Base-by-base conservation (phyloP, 2,797 vertebrate genomes). In the Hoplostethus mediterraneus region DNA sequence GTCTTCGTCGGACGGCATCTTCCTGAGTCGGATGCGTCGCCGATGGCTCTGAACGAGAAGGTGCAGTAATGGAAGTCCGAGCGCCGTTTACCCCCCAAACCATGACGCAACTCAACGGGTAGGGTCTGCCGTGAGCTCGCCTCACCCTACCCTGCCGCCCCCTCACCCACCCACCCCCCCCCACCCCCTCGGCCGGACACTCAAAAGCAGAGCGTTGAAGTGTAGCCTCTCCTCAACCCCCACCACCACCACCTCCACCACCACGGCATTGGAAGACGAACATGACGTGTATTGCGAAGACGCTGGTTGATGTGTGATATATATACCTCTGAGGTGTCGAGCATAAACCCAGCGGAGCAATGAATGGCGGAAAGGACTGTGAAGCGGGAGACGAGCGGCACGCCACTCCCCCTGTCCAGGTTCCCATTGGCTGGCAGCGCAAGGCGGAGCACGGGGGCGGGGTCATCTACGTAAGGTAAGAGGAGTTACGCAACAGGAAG, bases 351-450 rank as follows among this genome's bases (percentile, higher is more conserved):
- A 94, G 87, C 54, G 84, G 95, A 96, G 98, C 95, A 96, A 99
- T 99, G 98, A 99, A 98, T 96, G 98, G 97, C 93, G 97, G 96
- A 95, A 99, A 98, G 94, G 97, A 97, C 89, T 96, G 95, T 94
- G 97, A 97, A 87, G 94, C 94, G 92, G 97, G 95, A 92, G 96
- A 96, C 78, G 94, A 97, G 85, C 93, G 96, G 89, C 95, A 93
- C 85, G 93, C 93, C 82, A 84, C 92, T 21, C 21, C 21, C 86
- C 94, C 96, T 89, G 95, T 97, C 81, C 97, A 98, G 94, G 98
- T 99, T 84, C 98, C 98, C 81, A 97, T 99, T 87, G 97, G 98
- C 85, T 99, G 98, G 98, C 97, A 97, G 92, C 95, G 98, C 47
- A 95, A 94, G 84, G 94, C 94, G 91, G 97, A 97, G 89, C 95